These are phyloP conservation scores for Cichladusa arquata DNA, from an alignment of 2,113 vertebrate genomes.

Conservation along the genomic window DNA sequence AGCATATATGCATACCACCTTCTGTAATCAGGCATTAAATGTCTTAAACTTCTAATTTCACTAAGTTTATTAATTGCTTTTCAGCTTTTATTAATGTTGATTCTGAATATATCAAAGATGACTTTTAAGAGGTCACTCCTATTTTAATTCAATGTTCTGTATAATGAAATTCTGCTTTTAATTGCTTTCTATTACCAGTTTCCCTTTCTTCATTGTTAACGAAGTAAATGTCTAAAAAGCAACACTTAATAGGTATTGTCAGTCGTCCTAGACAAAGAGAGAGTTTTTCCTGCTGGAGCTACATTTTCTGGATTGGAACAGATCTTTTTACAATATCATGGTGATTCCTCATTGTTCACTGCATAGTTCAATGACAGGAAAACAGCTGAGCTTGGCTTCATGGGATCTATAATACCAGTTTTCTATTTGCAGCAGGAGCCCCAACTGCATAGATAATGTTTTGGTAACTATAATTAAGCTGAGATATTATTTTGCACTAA, in stretches of 20 bases:
- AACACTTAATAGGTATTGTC: conserved; percentile 1
- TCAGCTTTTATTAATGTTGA: neutral
- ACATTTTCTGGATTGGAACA: neutral
- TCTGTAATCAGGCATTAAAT: neutral
- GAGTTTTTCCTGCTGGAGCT: neutral
- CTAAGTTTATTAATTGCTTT: neutral
- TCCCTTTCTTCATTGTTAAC: neutral
- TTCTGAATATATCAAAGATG: neutral
- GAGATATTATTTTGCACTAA: neutral
- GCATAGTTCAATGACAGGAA: neutral
- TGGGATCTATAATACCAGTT: neutral
- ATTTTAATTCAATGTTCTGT: neutral
- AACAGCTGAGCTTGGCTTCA: neutral
- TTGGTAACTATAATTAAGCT: neutral
- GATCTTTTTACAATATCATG: neutral
- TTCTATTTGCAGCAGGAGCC: neutral
- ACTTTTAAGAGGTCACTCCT: neutral
- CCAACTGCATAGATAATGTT: neutral
- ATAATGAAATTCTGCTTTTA: neutral
- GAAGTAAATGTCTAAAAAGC: neutral
- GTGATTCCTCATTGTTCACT: neutral
- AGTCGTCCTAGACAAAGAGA: neutral
- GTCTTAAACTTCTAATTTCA: neutral
- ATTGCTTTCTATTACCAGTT: neutral
- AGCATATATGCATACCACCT: neutral